These are phyloP conservation scores for Bombus superbus DNA, from an alignment of 1,140 invertebrate genomes.

Conservation along the genomic window DNA sequence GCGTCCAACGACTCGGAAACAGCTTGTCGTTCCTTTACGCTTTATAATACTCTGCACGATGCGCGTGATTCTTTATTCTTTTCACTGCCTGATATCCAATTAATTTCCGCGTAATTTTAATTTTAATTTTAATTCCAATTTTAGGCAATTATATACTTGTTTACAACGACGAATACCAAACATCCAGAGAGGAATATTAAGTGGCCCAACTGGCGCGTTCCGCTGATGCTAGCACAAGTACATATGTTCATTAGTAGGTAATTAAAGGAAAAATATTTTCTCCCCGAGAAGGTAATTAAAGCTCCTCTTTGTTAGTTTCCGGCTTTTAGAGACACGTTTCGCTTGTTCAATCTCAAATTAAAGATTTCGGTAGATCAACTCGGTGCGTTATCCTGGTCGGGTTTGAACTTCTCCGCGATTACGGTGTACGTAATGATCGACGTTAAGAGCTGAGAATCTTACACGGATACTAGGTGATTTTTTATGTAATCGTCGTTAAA, in stretches of 20 bases:
- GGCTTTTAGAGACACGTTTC: not conserved
- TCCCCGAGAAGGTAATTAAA: not conserved
- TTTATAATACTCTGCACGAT: not conserved
- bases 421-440: not conserved
- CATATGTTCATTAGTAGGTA: slow-evolving; percentile 10
- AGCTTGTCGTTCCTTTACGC: not conserved
- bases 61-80: no score
- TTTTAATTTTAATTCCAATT: not conserved
- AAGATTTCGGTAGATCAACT: not conserved
- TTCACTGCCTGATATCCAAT: not conserved
- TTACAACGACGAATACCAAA: not conserved
- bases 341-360: not conserved
- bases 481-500: no score
- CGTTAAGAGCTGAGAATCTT: not conserved
- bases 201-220: not conserved
- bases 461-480: no score
- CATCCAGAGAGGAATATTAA: not conserved
- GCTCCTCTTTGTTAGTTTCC: not conserved
- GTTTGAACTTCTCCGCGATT: not conserved
- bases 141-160: not conserved
- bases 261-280: slow-evolving; percentile 44
- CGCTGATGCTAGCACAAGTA: not conserved
- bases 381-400: not conserved
- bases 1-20: not conserved
- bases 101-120: not conserved